phyloP scores from a whole-genome alignment of 2,113 vertebrate species.

The Chascanopsetta lugubris region DNA sequence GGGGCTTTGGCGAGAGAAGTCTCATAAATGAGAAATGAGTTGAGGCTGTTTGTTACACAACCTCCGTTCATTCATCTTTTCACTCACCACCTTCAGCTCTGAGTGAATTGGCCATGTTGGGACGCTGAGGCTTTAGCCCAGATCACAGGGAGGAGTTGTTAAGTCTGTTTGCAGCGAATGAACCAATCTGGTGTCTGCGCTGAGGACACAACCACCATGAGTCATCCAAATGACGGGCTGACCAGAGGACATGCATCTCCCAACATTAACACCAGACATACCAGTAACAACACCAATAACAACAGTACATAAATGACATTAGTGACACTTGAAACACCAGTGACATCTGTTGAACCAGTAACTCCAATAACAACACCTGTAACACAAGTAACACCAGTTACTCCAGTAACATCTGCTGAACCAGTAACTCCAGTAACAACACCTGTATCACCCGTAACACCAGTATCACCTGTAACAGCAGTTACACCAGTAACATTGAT shows the following conservation, averaged over 20 bases:
- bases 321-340: no score
- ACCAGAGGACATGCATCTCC: conserved; percentile 15
- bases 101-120: not conserved
- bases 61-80: not conserved
- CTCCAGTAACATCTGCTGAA: no score
- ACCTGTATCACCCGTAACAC: no score
- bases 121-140: not conserved
- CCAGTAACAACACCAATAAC: no score
- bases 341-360: no score
- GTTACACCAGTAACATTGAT: no score
- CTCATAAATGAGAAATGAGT: conserved; percentile 3
- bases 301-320: no score
- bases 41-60: not conserved
- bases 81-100: not conserved
- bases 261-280: conserved; percentile 16
- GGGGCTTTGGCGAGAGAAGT: not conserved
- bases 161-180: not conserved
- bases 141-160: not conserved
- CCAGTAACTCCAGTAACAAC: no score
- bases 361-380: no score
- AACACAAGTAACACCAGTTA: no score
- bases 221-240: not conserved
- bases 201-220: not conserved
- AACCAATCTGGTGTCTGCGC: not conserved
- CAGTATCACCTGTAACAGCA: no score